A percentile compares a stretch with the other conserved stretches of the same genome.
phyloP scores from a whole-genome alignment of 2,888 invertebrate genomes.

The Polia nebulosa region DNA sequence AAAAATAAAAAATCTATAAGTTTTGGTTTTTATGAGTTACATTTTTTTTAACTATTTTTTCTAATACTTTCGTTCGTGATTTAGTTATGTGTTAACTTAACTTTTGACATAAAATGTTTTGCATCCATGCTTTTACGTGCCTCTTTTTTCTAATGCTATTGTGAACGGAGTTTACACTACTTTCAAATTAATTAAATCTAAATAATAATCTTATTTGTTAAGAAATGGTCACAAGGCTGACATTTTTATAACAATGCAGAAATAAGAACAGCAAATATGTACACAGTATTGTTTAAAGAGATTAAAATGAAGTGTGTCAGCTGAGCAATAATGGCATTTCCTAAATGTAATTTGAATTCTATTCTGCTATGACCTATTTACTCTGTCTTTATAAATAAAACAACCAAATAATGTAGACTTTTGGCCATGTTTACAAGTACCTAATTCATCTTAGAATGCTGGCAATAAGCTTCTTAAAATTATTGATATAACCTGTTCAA shows the following conservation, averaged over 20 bases:
- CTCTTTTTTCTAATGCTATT: no score
- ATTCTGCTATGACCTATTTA: background rate
- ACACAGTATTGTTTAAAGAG: background rate
- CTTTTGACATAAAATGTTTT: no score
- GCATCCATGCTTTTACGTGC: no score
- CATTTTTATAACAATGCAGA: constrained; percentile 4
- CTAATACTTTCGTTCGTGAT: no score
- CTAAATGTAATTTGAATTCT: background rate
- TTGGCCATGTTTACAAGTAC: background rate
- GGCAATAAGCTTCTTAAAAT: background rate
- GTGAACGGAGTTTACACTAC: background rate
- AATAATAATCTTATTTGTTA: background rate
- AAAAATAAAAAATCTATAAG: no score
- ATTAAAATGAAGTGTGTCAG: constrained; percentile 2
- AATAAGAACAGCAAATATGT: constrained; percentile 13
- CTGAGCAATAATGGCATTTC: background rate
- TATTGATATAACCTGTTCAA: constrained; percentile 23
- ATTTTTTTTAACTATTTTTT: no score
- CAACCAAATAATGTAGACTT: background rate
- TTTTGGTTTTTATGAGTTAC: no score
- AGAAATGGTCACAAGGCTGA: constrained; percentile 7
- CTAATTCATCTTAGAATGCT: background rate
- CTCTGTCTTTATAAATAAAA: constrained; percentile 1
- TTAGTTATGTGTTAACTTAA: no score
- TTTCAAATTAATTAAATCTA: background rate